Percentiles rank a stretch among this genome's conserved stretches.
Conservation (phyloP, 2,888 invertebrate genomes). For the Arrhopalites spinosus region DNA sequence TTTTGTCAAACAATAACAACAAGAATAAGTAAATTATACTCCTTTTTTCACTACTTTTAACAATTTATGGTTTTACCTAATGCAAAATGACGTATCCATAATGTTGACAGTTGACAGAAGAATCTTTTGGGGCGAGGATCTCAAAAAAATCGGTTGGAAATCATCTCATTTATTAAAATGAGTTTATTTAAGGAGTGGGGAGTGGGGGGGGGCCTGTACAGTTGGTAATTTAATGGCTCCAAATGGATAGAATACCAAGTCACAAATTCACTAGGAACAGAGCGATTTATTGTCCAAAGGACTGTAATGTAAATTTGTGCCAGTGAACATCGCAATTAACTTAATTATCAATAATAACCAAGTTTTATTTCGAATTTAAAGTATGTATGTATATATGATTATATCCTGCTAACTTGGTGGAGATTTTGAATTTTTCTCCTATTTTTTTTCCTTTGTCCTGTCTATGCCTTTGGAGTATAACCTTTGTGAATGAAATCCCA, state of each 20-base stretch:
- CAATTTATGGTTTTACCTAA: slow-evolving; percentile 3
- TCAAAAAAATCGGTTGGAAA: neutral
- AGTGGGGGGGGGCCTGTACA: slow-evolving; percentile 63
- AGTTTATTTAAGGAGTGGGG: slow-evolving; percentile 57
- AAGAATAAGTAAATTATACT: neutral
- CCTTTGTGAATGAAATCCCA: too few species aligned
- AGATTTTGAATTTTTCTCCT: too few species aligned
- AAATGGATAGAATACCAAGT: too few species aligned
- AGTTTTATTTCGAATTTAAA: too few species aligned
- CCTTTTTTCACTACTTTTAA: neutral
- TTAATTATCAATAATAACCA: too few species aligned
- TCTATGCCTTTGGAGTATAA: too few species aligned
- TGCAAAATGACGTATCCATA: neutral
- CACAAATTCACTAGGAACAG: slow-evolving; percentile 61
- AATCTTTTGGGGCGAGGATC: too few species aligned
- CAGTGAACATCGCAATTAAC: slow-evolving; percentile 64
- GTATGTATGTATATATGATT: too few species aligned
- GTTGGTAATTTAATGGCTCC: slow-evolving; percentile 62
- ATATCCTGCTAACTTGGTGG: too few species aligned
- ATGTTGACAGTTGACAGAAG: neutral
- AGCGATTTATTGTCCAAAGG: slow-evolving; percentile 61
- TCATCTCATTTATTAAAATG: neutral
- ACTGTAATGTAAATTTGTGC: slow-evolving; percentile 62
- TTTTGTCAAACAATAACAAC: neutral
- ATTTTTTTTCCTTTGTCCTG: too few species aligned